Base-by-base conservation (phyloP, 2,113 vertebrate genomes). In the Seriola quinqueradiata region DNA sequence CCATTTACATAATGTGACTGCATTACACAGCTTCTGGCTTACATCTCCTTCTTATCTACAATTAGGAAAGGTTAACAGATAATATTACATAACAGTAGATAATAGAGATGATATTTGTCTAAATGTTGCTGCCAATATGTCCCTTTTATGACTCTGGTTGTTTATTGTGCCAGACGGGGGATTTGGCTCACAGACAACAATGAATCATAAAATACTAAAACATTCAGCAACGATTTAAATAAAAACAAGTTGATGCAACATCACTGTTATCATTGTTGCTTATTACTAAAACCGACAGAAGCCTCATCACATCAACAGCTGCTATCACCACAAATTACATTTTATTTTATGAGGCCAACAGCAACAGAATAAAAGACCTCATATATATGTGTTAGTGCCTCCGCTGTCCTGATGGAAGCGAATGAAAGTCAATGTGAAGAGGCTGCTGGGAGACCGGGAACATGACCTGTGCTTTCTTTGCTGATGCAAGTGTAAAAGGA, bases 171-270 rank as follows among this genome's bases (percentile, higher is more conserved):
- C 21, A 5, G n/a, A 55, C 11, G 68, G 4, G 34, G 8, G 6
- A 10, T 70, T 40, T 40, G 34, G 16, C 46, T 7, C 28, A 34
- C 23, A 46, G 64, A 36, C 11, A 52, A 28, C 25, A 36, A 32
- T 21, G 48, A 54, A 34, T 70, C 11, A 54, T 54, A 70, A 70
- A 70, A 38, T 16, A 14, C 19, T 21, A 52, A 68, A 69, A 40
- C 50, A 54, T 5, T 16, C 5, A 50, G 16, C 48, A 7, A 50
- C 23, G 23, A 54, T n/a, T 48, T n/a, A n/a, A 54, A n/a, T 28
- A n/a, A 21, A n/a, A 2, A 52, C 17, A 52, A 52, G 19, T n/a
- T 52, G 3, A n/a, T 52, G 19, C 2, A 52, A 8, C 8, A n/a
- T 21, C 19, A 7, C 19, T 52, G 50, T n/a, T 52, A 19, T 52